Evolutionary conservation across 1,140 invertebrate genomes (phyloP).

Genomic region (Harpegnathos saltator): DNA sequence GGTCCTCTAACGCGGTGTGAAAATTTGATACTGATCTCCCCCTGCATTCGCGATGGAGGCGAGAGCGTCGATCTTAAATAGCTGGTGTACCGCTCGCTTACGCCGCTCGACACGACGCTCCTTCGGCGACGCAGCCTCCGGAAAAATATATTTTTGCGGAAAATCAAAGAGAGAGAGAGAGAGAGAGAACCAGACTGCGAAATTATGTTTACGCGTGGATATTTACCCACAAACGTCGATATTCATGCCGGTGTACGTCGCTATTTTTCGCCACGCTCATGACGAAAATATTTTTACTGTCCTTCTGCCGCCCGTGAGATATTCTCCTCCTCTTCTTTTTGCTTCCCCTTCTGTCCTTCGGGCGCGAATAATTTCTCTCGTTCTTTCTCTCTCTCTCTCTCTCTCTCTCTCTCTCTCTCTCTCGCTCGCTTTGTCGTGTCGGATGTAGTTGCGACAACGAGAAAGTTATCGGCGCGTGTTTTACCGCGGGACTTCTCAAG

Average conservation of each 20-base stretch:
- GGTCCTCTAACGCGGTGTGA: slow-evolving; percentile 7
- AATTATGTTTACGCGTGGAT: slow-evolving; percentile 33
- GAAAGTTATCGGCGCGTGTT: background rate
- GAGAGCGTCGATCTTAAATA: slow-evolving; percentile 6
- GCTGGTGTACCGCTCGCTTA: background rate
- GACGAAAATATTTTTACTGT: slow-evolving; percentile 18
- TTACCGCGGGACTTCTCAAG: background rate
- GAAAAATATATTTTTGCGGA: no score
- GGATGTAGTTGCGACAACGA: background rate
- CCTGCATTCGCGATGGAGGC: background rate
- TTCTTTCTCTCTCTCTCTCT: no score
- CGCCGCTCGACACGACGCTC: no score
- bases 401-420: no score
- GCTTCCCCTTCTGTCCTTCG: no score
- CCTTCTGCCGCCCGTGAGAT: slow-evolving; percentile 4
- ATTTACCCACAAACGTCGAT: slow-evolving; percentile 24
- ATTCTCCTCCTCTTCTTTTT: background rate
- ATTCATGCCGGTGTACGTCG: background rate
- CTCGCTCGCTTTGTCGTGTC: background rate
- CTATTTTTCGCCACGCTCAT: background rate
- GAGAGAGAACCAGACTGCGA: slow-evolving; percentile 20
- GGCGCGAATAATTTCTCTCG: background rate
- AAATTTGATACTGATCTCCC: slow-evolving; percentile 21
- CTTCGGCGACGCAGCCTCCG: background rate
- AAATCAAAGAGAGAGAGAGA: no score